Base-by-base conservation (phyloP, 2,888 invertebrate species). In the Ectobius pallidus region DNA sequence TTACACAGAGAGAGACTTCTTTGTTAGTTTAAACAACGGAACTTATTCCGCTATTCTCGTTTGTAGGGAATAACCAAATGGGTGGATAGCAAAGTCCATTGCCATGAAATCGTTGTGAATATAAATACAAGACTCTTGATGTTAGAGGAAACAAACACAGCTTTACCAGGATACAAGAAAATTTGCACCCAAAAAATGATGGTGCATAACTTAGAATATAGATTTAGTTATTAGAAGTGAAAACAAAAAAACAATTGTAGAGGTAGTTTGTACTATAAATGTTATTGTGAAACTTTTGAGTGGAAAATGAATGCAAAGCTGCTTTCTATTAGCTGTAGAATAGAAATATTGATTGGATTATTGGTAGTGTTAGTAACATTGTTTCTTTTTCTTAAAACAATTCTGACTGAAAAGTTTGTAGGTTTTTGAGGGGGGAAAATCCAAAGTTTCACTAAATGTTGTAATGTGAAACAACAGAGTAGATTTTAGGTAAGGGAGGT, bases 181-280 rank as follows among this genome's bases (percentile, higher is more conserved):
- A 25, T 34, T 58, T 58, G 58, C 58, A 58, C 58, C 58, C 27
- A 16, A 58, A 30, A 4, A 58, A 58, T 16, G 16, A 16, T 30
- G 58, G 58, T 58, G 58, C 58, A 30, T 30, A 25, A 2, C n/a
- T 25, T 58, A 58, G 30, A 30, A 30, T 16, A 25, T 58, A 58
- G 58, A 16, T 16, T n/a, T 30, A 58, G 58, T 58, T 58, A 55
- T 25, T 20, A 52, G 22, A 18, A 55, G 27, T 7, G 1, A 22
- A 55, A 20, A 3, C 18, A 22, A 22, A 22, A 62, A 34, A 44
- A 46, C 34, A 63, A 22, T 16, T 11, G 46, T 65, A 65, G 44
- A 44, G 11, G 18, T 65, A 65, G 65, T 65, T 70, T 70, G 58
- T 70, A 70, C 61, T 70, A 32, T 70, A 42, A 34, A 70, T 70